Conservation (phyloP, 2,797 vertebrate species). For the Lutra lutra region DNA sequence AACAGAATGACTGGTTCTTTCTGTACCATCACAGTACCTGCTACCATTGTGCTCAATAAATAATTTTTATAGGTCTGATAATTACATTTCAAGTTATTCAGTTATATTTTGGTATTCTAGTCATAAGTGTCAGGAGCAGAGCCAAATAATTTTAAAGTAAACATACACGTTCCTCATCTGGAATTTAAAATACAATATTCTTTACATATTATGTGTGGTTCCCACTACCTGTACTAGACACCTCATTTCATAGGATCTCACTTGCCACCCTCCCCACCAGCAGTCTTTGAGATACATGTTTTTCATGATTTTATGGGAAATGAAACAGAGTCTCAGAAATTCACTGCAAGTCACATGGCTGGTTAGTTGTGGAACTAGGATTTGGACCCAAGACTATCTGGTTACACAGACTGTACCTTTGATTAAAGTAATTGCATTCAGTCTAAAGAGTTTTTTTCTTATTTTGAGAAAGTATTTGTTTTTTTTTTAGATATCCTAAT, state of each 20-base stretch:
- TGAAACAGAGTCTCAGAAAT: conserved; percentile 7
- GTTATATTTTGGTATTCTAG: not conserved
- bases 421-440: not conserved
- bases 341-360: not conserved
- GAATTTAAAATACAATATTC: not conserved
- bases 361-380: not conserved
- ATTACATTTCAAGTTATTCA: not conserved
- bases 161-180: not conserved
- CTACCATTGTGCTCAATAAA: not conserved
- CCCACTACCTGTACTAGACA: no score
- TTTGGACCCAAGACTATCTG: not conserved
- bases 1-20: not conserved
- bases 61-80: not conserved
- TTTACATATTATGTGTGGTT: not conserved
- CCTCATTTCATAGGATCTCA: not conserved
- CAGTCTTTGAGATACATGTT: not conserved
- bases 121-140: not conserved
- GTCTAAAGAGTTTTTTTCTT: not conserved
- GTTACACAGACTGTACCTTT: not conserved
- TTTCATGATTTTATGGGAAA: not conserved
- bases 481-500: conserved; percentile 29
- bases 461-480: not conserved
- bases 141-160: conserved; percentile 23
- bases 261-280: not conserved
- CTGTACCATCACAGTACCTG: not conserved